phyloP scores from a whole-genome alignment of 2,797 vertebrate genomes.

The Pagetopsis macropterus region DNA sequence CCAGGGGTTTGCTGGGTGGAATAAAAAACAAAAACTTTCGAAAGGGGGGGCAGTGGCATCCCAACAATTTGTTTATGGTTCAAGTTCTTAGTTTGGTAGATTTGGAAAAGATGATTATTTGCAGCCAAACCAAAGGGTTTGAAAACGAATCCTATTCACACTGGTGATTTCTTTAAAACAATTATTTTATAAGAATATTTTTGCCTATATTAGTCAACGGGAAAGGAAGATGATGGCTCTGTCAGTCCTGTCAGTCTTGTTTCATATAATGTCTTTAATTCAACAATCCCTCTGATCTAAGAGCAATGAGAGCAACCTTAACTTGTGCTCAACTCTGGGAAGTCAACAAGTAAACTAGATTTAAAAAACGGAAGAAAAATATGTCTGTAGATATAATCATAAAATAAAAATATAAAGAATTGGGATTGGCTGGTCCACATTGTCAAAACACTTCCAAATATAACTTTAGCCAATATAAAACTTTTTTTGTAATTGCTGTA shows the following conservation, averaged over 20 bases:
- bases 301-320: too few species aligned
- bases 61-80: neutral
- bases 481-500: too few species aligned
- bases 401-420: neutral
- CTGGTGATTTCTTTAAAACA: neutral
- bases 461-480: neutral
- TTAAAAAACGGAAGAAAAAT: neutral
- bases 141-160: neutral
- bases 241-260: too few species aligned
- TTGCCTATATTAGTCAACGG: neutral
- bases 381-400: too few species aligned
- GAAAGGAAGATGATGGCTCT: neutral
- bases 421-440: neutral
- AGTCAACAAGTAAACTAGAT: neutral
- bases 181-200: neutral
- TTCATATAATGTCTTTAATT: too few species aligned
- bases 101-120: neutral
- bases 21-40: constrained; percentile 53
- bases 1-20: constrained; percentile 43
- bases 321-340: neutral
- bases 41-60: neutral
- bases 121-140: neutral
- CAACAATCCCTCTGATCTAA: neutral
- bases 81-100: neutral
- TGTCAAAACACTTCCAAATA: neutral